These are phyloP conservation scores for Drosophila basisetae DNA, from an alignment of 2,888 invertebrate species.

Conservation along the genomic window DNA sequence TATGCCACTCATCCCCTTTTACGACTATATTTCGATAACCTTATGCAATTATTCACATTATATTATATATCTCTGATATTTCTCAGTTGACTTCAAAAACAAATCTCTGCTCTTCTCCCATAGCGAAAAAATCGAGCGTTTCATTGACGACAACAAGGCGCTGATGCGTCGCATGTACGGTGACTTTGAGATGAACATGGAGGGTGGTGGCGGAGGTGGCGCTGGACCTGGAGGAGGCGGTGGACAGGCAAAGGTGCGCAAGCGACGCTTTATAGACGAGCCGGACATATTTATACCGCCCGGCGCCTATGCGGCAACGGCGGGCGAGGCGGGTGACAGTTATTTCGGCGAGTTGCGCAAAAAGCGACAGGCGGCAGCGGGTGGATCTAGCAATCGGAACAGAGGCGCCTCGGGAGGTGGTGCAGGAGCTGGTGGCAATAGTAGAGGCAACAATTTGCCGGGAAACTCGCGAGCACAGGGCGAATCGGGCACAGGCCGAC, in stretches of 20 bases:
- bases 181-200: slow-evolving; percentile 90
- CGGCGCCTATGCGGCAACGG: slow-evolving; percentile 87
- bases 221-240: slow-evolving; percentile 84
- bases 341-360: slow-evolving; percentile 87
- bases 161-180: slow-evolving; percentile 97
- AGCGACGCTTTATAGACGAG: slow-evolving; percentile 84
- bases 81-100: not conserved
- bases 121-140: slow-evolving; percentile 95
- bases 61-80: not conserved
- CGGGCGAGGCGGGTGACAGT: slow-evolving; percentile 86
- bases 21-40: not conserved
- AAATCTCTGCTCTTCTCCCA: not conserved
- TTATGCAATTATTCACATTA: not conserved
- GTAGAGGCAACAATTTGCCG: slow-evolving; percentile 33
- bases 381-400: slow-evolving; percentile 64
- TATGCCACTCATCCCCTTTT: not conserved
- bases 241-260: slow-evolving; percentile 84
- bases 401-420: slow-evolving; percentile 40
- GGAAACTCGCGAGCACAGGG: slow-evolving; percentile 52
- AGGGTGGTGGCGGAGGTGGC: slow-evolving; percentile 65
- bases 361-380: slow-evolving; percentile 85
- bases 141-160: slow-evolving; percentile 97
- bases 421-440: slow-evolving; percentile 10
- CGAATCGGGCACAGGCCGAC: slow-evolving; percentile 86
- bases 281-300: slow-evolving; percentile 85